A percentile compares a stretch with the other conserved stretches of the same genome.
Conservation (phyloP, 1,140 invertebrate genomes). For the honey bee (Apis mellifera) region DNA sequence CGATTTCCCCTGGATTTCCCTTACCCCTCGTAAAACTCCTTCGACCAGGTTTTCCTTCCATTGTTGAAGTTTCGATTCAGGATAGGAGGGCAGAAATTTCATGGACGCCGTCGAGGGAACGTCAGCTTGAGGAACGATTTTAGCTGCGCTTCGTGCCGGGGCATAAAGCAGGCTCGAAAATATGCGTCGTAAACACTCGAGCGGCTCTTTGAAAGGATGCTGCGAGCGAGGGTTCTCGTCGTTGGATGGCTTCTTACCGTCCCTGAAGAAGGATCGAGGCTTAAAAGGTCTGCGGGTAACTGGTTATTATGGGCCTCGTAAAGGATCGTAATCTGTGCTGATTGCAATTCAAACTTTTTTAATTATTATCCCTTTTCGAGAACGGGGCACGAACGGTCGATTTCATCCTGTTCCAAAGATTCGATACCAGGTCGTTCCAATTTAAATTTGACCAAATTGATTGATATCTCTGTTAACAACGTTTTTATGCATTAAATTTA, state of each 20-base stretch:
- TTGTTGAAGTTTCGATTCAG: neutral
- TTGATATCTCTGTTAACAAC: no score
- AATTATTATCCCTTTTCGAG: no score
- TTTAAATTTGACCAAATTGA: no score
- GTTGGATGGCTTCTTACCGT: neutral
- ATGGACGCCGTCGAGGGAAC: neutral
- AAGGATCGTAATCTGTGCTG: neutral
- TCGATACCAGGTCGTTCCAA: no score
- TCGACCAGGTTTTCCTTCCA: neutral
- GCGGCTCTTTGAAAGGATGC: neutral
- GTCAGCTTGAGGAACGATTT: constrained; percentile 13
- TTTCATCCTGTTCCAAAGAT: no score
- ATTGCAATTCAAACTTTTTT: neutral
- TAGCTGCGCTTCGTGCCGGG: constrained; percentile 15
- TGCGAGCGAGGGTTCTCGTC: constrained; percentile 4
- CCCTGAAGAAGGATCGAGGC: neutral
- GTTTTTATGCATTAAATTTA: no score
- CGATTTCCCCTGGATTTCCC: neutral
- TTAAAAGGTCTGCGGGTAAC: neutral
- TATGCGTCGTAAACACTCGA: constrained; percentile 44
- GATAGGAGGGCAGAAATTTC: neutral
- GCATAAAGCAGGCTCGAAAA: constrained; percentile 29
- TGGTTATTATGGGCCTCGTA: neutral
- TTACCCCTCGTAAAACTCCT: no score
- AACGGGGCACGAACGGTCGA: no score